Evolutionary conservation across 2,797 vertebrate species (phyloP).

Genomic region (Lepus oiostolus): DNA sequence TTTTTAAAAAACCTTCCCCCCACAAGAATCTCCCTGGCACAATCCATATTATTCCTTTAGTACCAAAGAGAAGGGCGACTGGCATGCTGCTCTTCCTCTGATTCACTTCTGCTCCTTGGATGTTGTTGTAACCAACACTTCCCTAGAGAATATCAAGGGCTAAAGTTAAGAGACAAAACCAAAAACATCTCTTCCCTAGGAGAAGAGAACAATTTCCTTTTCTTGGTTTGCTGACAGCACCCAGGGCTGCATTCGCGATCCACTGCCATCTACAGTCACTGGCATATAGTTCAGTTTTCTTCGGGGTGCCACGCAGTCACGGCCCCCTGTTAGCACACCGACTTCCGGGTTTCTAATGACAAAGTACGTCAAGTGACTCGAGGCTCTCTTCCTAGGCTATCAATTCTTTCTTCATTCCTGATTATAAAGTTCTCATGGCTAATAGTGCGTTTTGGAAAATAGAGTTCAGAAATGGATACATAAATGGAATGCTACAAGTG

Average conservation of each 20-base stretch:
- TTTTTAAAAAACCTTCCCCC: too few relatives aligned
- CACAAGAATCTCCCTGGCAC: not conserved
- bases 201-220: slow-evolving; percentile 42
- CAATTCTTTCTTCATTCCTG: not conserved
- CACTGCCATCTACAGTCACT: not conserved
- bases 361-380: not conserved
- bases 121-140: slow-evolving; percentile 56
- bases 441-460: not conserved
- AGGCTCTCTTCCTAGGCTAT: not conserved
- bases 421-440: not conserved
- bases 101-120: slow-evolving; percentile 45
- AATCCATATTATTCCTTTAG: not conserved
- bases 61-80: not conserved
- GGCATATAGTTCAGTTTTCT: not conserved
- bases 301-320: not conserved
- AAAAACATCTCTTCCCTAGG: slow-evolving; percentile 18
- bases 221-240: slow-evolving; percentile 15
- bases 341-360: not conserved
- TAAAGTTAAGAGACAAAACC: slow-evolving; percentile 47
- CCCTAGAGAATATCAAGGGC: slow-evolving; percentile 46
- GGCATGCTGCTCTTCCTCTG: not conserved
- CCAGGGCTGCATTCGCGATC: not conserved
- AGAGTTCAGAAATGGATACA: not conserved
- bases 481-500: slow-evolving; percentile 29
- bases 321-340: not conserved